Percentiles rank a stretch among this genome's conserved stretches.
These are phyloP conservation scores for Pteronura brasiliensis DNA, from an alignment of 2,113 vertebrate species.

Conservation along the genomic window DNA sequence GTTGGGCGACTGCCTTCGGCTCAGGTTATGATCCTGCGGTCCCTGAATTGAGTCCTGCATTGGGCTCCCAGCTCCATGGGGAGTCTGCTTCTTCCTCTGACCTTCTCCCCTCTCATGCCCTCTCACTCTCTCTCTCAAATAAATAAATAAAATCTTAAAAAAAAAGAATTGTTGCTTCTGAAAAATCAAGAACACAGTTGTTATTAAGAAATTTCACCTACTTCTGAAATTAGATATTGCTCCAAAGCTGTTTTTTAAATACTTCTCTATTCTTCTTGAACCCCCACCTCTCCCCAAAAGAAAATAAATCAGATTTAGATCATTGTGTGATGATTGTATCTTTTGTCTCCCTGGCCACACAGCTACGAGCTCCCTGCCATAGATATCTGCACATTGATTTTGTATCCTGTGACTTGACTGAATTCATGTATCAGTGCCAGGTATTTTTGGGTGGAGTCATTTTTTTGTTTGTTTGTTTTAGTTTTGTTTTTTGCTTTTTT, in stretches of 20 bases:
- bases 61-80: too few relatives aligned
- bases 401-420: not conserved
- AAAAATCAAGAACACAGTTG: conserved; percentile 43
- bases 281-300: not conserved
- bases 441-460: not conserved
- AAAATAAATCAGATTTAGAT: conserved; percentile 31
- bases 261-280: conserved; percentile 29
- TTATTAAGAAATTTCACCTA: conserved; percentile 50
- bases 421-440: not conserved
- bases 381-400: not conserved
- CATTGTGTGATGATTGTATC: not conserved
- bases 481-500: too few relatives aligned
- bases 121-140: too few relatives aligned
- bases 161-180: not conserved
- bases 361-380: not conserved
- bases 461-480: too few relatives aligned
- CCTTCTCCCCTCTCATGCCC: too few relatives aligned
- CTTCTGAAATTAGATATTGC: conserved; percentile 47
- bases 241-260: conserved; percentile 36
- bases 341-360: not conserved
- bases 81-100: too few relatives aligned
- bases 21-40: too few relatives aligned
- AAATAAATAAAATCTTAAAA: too few relatives aligned
- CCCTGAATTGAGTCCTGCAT: too few relatives aligned
- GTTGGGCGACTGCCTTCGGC: too few relatives aligned